These are phyloP conservation scores for Watsonalla cultraria DNA, from an alignment of 2,888 invertebrate genomes.

Conservation along the genomic window DNA sequence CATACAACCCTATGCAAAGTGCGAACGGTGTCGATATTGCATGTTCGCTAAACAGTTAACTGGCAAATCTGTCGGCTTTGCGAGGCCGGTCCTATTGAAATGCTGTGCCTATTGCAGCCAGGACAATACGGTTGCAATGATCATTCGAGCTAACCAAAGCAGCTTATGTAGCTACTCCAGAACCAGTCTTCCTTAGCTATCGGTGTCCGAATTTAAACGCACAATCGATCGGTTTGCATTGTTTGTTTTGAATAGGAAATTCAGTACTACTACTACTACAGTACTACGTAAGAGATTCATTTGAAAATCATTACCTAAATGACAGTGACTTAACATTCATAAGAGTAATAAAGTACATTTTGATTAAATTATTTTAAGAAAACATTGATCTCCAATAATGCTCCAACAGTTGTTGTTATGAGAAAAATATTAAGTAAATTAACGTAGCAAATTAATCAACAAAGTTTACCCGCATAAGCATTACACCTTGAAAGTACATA, in stretches of 20 bases:
- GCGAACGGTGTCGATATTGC: constrained; percentile 22
- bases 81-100: constrained; percentile 27
- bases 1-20: constrained; percentile 5
- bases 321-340: too few relatives aligned
- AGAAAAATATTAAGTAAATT: too few relatives aligned
- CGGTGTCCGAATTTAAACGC: constrained; percentile 11
- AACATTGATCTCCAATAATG: too few relatives aligned
- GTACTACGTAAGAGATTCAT: too few relatives aligned
- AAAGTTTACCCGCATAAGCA: not conserved
- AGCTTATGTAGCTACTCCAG: constrained; percentile 33
- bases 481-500: not conserved
- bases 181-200: constrained; percentile 9
- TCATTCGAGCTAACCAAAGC: constrained; percentile 53
- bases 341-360: too few relatives aligned
- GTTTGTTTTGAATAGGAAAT: not conserved
- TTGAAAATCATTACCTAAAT: too few relatives aligned
- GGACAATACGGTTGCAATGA: constrained; percentile 41
- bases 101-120: constrained; percentile 26
- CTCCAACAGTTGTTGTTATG: too few relatives aligned
- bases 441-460: not conserved
- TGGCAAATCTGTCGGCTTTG: constrained; percentile 13
- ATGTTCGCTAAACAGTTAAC: constrained; percentile 16
- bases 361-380: too few relatives aligned
- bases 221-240: not conserved
- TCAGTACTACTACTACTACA: too few relatives aligned